These are phyloP conservation scores for Teleogryllus occipitalis DNA, from an alignment of 1,140 invertebrate genomes.

Conservation along the genomic window DNA sequence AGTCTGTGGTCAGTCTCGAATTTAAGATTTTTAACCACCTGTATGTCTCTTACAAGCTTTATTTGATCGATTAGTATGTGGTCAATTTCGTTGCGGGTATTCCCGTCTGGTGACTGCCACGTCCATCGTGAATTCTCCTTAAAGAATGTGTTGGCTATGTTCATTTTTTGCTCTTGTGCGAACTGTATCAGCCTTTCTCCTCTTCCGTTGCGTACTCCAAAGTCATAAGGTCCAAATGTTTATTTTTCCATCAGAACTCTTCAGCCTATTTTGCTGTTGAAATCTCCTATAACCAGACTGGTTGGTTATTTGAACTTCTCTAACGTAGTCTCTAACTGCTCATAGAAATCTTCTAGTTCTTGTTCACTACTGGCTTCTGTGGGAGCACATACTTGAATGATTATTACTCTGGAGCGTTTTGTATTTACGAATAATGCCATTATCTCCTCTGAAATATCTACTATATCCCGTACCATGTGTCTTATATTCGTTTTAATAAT, in stretches of 20 bases:
- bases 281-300: background rate
- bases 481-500: background rate
- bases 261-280: background rate
- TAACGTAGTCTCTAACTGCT: background rate
- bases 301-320: background rate
- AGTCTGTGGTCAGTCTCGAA: no score
- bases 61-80: no score
- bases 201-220: background rate
- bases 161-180: background rate
- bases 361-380: background rate
- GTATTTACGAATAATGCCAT: background rate
- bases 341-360: background rate
- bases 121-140: no score
- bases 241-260: background rate
- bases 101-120: no score
- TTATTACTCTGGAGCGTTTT: no score
- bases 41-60: no score
- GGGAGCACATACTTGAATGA: background rate
- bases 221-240: background rate
- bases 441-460: background rate
- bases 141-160: background rate
- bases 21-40: no score
- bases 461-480: background rate
- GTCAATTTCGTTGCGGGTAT: no score
- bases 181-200: constrained; percentile 7